These are phyloP conservation scores for Fragum sueziense DNA, from an alignment of 2,888 invertebrate species.

Conservation along the genomic window DNA sequence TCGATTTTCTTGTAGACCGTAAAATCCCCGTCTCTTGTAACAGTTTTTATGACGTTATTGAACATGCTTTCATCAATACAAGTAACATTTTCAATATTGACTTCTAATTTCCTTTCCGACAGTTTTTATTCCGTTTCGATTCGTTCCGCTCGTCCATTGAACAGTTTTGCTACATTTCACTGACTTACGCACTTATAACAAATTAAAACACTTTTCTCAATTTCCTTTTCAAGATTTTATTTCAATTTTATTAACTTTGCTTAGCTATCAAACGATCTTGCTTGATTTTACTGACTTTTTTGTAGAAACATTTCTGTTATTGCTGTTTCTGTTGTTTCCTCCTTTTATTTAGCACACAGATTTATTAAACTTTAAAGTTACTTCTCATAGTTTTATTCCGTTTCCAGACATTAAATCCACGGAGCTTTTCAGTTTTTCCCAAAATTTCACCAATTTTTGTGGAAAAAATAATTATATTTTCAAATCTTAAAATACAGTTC, in stretches of 20 bases:
- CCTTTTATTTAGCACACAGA: too few relatives aligned
- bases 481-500: slow-evolving; percentile 30
- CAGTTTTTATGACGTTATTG: not conserved
- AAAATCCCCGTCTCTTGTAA: not conserved
- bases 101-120: slow-evolving; percentile 6
- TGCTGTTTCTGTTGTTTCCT: too few relatives aligned
- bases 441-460: too few relatives aligned
- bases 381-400: too few relatives aligned
- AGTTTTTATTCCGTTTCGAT: not conserved
- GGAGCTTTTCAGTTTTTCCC: too few relatives aligned
- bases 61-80: slow-evolving; percentile 1
- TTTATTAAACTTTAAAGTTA: too few relatives aligned
- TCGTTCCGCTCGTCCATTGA: not conserved
- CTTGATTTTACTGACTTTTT: slow-evolving; percentile 15
- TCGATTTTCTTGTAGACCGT: not conserved
- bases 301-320: too few relatives aligned
- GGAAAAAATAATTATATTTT: too few relatives aligned
- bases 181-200: too few relatives aligned
- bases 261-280: not conserved
- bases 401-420: too few relatives aligned
- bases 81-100: slow-evolving; percentile 2
- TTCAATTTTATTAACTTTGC: not conserved
- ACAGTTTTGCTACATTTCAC: not conserved
- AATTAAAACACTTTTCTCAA: not conserved
- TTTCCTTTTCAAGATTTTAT: slow-evolving; percentile 3